These are phyloP conservation scores for Anthoscopus minutus DNA, from an alignment of 2,113 vertebrate genomes.

Conservation along the genomic window DNA sequence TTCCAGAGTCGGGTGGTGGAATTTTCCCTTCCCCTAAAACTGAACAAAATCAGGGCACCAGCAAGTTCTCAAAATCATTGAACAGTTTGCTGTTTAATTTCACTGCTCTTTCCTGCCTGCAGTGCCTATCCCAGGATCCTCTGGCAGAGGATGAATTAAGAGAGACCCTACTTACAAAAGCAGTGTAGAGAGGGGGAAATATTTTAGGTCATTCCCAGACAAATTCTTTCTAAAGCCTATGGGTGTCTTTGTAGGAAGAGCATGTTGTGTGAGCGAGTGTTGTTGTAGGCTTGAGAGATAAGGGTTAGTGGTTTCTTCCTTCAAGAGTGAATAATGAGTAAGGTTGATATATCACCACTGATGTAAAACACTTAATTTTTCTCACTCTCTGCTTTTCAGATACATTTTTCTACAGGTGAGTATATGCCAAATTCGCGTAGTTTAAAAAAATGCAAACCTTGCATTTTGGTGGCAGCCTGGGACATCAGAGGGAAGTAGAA, in stretches of 20 bases:
- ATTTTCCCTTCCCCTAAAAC: background rate
- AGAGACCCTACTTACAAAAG: background rate
- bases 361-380: background rate
- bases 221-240: background rate
- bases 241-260: background rate
- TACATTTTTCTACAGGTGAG: background rate
- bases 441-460: background rate
- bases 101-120: background rate
- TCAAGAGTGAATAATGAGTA: background rate
- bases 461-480: background rate
- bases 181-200: background rate
- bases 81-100: background rate
- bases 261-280: background rate
- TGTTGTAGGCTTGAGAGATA: background rate
- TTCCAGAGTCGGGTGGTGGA: background rate
- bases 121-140: background rate
- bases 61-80: background rate
- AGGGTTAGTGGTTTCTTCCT: background rate
- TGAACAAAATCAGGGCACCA: background rate
- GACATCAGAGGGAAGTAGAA: background rate
- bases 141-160: background rate
- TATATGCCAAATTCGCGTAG: background rate
- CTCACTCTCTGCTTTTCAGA: background rate
- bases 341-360: background rate
- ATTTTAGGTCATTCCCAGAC: background rate